A percentile compares a stretch with the other conserved stretches of the same genome.
These are phyloP conservation scores for Drosophila borborema DNA, from an alignment of 2,888 invertebrate species.

Conservation along the genomic window DNA sequence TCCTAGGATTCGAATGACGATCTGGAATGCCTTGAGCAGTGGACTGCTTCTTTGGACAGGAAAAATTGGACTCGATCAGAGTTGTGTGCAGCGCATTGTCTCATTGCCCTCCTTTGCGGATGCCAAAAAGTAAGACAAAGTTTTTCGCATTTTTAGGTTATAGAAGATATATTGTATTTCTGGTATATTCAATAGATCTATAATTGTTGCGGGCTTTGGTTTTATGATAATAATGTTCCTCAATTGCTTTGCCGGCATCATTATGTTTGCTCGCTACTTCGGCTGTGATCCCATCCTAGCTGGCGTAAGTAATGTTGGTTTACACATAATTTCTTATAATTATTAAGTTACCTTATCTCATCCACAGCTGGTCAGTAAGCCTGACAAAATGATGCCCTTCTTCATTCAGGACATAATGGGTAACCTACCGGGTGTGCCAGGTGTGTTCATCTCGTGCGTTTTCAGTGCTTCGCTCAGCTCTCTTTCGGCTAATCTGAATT, in stretches of 20 bases:
- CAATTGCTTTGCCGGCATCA: conserved; percentile 87
- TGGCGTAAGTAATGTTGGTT: conserved; percentile 79
- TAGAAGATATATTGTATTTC: neutral
- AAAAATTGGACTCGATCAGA: conserved; percentile 90
- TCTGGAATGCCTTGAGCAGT: conserved; percentile 88
- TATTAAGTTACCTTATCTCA: neutral
- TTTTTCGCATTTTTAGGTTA: no score
- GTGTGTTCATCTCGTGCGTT: conserved; percentile 87
- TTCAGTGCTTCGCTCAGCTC: conserved; percentile 88
- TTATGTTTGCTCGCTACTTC: conserved; percentile 87
- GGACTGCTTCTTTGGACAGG: conserved; percentile 88
- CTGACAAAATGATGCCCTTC: conserved; percentile 86
- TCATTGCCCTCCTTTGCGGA: conserved; percentile 87
- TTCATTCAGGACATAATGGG: conserved; percentile 87
- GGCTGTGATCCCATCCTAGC: conserved; percentile 88
- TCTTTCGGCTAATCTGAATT: conserved; percentile 87
- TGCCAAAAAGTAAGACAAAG: conserved; percentile 86
- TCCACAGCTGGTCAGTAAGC: conserved; percentile 82
- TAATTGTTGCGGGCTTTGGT: conserved; percentile 87
- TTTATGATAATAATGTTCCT: conserved; percentile 86
- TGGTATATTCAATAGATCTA: conserved; percentile 84
- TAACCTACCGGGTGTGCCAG: conserved; percentile 86
- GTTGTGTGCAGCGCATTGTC: conserved; percentile 90
- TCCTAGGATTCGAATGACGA: conserved; percentile 88
- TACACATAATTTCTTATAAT: accelerated